Base-by-base conservation (phyloP, 2,797 vertebrate genomes). In the Rhinogobio ventralis region DNA sequence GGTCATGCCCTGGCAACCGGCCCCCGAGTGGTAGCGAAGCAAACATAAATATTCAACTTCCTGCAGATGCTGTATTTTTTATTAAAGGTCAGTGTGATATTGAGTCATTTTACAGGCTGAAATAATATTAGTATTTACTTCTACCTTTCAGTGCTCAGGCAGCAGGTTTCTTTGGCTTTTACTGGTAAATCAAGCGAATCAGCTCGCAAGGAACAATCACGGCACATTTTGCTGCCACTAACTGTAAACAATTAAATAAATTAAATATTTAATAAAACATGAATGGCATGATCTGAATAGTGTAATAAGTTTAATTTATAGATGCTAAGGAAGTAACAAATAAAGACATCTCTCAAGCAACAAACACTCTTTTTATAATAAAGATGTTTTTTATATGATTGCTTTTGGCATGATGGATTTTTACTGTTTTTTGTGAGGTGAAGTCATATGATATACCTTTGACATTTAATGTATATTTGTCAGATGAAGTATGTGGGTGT, bases 41-140 rank as follows among this genome's bases (percentile, higher is more conserved):
- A 86, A 89, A 88, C 92, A 93, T 94, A 93, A 94, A 93, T 94
- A 86, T 87, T 90, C 83, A 82, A 79, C 84, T 82, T 91, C 90
- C 81, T 91, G 87, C 88, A 85, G 89, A 93, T 92, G 92, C 91
- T 91, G 90, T 86, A 39, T 36, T 39, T 25, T 76, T 89, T 91
- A 92, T 92, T 89, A 95, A 94, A 94, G 94, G 93, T 94, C 94
- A 94, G 89, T 75, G 49, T 92, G 92, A 94, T 93, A 92, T 93
- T 94, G 93, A 93, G 89, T 93, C 88, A 92, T 92, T 92, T 92
- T 89, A 88, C 86, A 83, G 83, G 84, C 87, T 86, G 84, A 90
- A 91, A 93, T 91, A 87, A 85, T 90, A 91, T 89, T 91, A 88
- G 76, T 87, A 88, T 88, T 87, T 87, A 91, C 90, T 92, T 86